These are phyloP conservation scores for Kradibia gibbosae DNA, from an alignment of 1,140 invertebrate species.

Conservation along the genomic window DNA sequence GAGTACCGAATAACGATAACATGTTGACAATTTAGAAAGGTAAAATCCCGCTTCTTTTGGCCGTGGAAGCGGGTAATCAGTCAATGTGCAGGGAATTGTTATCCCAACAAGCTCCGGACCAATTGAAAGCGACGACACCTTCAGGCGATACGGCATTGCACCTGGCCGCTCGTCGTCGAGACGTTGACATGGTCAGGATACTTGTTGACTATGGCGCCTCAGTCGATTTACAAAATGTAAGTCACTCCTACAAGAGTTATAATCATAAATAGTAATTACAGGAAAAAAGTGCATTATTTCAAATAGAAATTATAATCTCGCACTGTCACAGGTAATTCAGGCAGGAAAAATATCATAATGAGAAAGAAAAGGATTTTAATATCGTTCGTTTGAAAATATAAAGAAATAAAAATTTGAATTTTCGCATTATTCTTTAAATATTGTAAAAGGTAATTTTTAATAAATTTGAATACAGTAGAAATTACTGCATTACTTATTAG, in stretches of 20 bases:
- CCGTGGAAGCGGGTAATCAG: constrained; percentile 94
- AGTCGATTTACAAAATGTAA: constrained; percentile 91
- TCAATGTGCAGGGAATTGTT: constrained; percentile 93
- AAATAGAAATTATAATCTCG: too few species aligned
- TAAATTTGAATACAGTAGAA: not conserved
- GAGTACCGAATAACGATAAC: too few species aligned
- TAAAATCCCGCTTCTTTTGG: constrained; percentile 92
- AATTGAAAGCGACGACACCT: constrained; percentile 81
- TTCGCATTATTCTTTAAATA: too few species aligned
- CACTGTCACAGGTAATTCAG: too few species aligned
- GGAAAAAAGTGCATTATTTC: too few species aligned
- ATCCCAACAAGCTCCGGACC: constrained; percentile 85
- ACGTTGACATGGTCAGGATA: constrained; percentile 93
- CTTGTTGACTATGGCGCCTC: constrained; percentile 93
- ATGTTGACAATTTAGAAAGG: constrained; percentile 92
- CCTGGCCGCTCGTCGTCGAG: constrained; percentile 88
- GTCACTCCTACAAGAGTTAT: too few species aligned
- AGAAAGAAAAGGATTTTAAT: too few species aligned
- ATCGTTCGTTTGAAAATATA: too few species aligned
- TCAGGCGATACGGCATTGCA: constrained; percentile 93
- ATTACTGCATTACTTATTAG: not conserved
- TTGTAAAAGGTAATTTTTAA: not conserved
- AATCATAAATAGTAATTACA: not conserved
- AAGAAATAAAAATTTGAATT: too few species aligned
- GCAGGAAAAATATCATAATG: too few species aligned